These are phyloP conservation scores for Limosa lapponica DNA, from an alignment of 2,797 vertebrate species.

Conservation along the genomic window DNA sequence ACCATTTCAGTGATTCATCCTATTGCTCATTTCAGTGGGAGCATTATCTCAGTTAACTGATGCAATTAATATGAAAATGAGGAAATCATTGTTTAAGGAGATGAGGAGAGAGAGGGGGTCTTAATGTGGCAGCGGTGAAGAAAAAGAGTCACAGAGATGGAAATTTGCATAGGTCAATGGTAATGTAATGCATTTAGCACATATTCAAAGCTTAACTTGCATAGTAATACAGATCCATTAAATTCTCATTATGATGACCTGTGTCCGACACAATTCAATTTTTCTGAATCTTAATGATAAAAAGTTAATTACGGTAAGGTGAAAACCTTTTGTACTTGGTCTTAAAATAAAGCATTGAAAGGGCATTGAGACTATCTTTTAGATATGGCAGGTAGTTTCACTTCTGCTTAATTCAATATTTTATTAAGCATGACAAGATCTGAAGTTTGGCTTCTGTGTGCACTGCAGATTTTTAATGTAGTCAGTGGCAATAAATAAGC, in stretches of 20 bases:
- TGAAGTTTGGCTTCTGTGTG: constrained; percentile 64
- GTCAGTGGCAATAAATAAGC: constrained; percentile 67
- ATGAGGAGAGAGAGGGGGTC: constrained; percentile 76
- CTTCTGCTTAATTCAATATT: constrained; percentile 71
- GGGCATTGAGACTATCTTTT: constrained; percentile 61
- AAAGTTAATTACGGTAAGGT: constrained; percentile 81
- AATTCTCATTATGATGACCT: constrained; percentile 81
- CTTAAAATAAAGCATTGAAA: constrained; percentile 74
- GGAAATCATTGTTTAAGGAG: constrained; percentile 84
- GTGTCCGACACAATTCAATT: constrained; percentile 79
- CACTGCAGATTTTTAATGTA: constrained; percentile 64
- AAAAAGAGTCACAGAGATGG: constrained; percentile 69
- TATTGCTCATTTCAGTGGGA: constrained; percentile 81
- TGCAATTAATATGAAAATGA: constrained; percentile 90
- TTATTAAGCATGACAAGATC: constrained; percentile 74
- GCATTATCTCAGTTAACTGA: constrained; percentile 84
- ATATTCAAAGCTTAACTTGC: constrained; percentile 73
- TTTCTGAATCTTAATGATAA: constrained; percentile 80
- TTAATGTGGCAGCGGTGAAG: constrained; percentile 63
- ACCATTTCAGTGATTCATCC: constrained; percentile 82
- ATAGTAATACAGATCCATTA: constrained; percentile 76
- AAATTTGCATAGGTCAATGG: constrained; percentile 83
- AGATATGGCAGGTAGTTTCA: constrained; percentile 52
- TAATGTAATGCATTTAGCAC: constrained; percentile 74
- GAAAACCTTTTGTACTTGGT: constrained; percentile 76